These are phyloP conservation scores for Falco rusticolus DNA, from an alignment of 2,797 vertebrate species.

Conservation along the genomic window DNA sequence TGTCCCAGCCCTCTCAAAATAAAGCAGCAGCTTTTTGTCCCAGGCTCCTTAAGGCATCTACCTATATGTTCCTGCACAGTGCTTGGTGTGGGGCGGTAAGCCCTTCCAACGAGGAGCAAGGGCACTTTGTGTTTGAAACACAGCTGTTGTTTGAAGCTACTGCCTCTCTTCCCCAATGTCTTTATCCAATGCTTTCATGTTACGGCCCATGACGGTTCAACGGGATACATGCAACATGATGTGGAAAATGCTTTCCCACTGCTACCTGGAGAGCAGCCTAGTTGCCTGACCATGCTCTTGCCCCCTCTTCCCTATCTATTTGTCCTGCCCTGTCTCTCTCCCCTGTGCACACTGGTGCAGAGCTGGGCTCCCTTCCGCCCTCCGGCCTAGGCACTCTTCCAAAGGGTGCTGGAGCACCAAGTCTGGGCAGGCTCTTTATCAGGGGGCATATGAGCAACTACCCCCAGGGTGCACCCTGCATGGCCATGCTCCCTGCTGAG, in stretches of 20 bases:
- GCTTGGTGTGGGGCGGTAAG: neutral
- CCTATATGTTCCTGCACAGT: neutral
- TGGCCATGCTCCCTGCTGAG: neutral
- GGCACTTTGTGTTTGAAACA: neutral
- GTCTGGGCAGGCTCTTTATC: neutral
- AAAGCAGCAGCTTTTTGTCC: neutral
- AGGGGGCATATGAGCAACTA: neutral
- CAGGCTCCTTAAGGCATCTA: neutral
- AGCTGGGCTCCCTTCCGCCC: neutral
- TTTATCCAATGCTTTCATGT: neutral
- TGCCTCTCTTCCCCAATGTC: neutral
- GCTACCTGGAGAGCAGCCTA: neutral
- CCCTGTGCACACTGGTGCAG: neutral
- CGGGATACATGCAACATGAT: neutral
- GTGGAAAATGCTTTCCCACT: neutral
- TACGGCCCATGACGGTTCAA: neutral
- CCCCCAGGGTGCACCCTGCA: neutral
- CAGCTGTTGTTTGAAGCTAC: neutral
- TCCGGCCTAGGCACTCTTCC: neutral
- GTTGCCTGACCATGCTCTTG: neutral
- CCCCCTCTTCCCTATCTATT: neutral
- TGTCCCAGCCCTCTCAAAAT: neutral
- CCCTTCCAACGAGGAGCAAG: neutral
- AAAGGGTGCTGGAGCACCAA: fast-evolving
- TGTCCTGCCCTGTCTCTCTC: neutral